Evolutionary conservation across 2,113 vertebrate species (phyloP), one percentile per base, ranked within the genome.

Genomic region (Buteo buteo): DNA sequence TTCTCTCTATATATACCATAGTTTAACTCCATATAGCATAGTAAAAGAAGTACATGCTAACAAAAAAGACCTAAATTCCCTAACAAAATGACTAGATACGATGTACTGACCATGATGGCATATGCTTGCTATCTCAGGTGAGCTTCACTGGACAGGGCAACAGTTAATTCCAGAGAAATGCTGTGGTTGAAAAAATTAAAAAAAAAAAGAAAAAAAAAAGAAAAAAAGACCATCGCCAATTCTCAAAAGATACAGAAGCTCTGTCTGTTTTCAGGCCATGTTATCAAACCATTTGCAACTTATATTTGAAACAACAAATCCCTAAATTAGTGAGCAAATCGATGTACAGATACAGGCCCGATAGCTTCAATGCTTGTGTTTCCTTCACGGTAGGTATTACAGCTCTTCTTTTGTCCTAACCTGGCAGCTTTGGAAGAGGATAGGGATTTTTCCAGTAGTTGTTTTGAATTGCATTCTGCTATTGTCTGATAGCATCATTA

Each of bases 401-500:
- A 91, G 61, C 62, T 84, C 83, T 72, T 49, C 62, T 83, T 92
- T 96, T 61, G 49, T 91, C 73, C 69, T 79, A 58, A 76, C 28
- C 58, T 77, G 57, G 89, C 55, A 89, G 52, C 73, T 96, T 89
- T 82, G 86, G 78, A 82, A 85, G 20, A 73, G 22, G 29, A 40
- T 22, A 79, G 66, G 64, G 70, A 72, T 93, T 94, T 96, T 94
- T 84, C 92, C 94, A 95, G 58, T 57, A 17, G 34, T 26, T 87
- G 73, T 94, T 94, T 89, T 87, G 70, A 96, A 91, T 45, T 88
- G 83, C 0, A 4, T 82, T 87, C 81, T 4, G 8, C 79, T 95
- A 44, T 88, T 91, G 82, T 94, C 67, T 91, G 92, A 96, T 92
- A 94, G 82, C 90, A 88, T 94, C 94, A 50, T 78, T 81, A 78